Evolutionary conservation across 2,113 vertebrate species (phyloP).

Genomic region (Bombycilla garrulus): DNA sequence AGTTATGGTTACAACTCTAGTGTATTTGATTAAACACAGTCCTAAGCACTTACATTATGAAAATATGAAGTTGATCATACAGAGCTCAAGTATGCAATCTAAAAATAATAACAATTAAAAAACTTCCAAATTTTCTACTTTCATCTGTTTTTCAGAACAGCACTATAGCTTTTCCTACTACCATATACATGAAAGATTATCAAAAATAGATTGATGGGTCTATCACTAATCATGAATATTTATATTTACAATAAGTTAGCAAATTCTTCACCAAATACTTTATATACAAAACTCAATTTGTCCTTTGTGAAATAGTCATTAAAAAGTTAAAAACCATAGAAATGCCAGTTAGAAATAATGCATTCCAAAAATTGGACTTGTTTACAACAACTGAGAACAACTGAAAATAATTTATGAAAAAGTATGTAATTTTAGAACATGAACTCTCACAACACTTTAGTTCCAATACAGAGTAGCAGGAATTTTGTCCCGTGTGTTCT

Average conservation of each 20-base stretch:
- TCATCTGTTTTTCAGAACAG: slow-evolving; percentile 45
- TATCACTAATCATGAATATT: slow-evolving; percentile 76
- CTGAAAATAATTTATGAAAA: slow-evolving; percentile 75
- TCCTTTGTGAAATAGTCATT: slow-evolving; percentile 73
- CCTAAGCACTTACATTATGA: slow-evolving; percentile 59
- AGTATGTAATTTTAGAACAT: slow-evolving; percentile 15
- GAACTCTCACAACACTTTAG: slow-evolving; percentile 36
- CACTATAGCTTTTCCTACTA: slow-evolving; percentile 60
- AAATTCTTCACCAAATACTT: slow-evolving; percentile 76
- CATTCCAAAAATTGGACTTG: slow-evolving; percentile 70
- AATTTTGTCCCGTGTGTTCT: slow-evolving; percentile 55
- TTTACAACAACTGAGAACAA: slow-evolving; percentile 67
- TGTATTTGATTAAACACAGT: slow-evolving; percentile 51
- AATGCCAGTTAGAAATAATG: slow-evolving; percentile 76
- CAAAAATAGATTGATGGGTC: slow-evolving; percentile 83
- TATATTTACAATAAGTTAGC: slow-evolving; percentile 81
- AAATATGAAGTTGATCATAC: slow-evolving; percentile 58
- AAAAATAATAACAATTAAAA: slow-evolving; percentile 70
- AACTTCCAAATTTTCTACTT: slow-evolving; percentile 43
- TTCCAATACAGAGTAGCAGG: slow-evolving; percentile 56
- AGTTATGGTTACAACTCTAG: slow-evolving; percentile 32
- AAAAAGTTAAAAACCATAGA: slow-evolving; percentile 83
- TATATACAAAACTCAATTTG: slow-evolving; percentile 81
- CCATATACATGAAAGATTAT: slow-evolving; percentile 77
- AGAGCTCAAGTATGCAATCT: slow-evolving; percentile 63